phyloP scores from a whole-genome alignment of 2,113 vertebrate genomes.

The Ailuropoda melanoleuca region DNA sequence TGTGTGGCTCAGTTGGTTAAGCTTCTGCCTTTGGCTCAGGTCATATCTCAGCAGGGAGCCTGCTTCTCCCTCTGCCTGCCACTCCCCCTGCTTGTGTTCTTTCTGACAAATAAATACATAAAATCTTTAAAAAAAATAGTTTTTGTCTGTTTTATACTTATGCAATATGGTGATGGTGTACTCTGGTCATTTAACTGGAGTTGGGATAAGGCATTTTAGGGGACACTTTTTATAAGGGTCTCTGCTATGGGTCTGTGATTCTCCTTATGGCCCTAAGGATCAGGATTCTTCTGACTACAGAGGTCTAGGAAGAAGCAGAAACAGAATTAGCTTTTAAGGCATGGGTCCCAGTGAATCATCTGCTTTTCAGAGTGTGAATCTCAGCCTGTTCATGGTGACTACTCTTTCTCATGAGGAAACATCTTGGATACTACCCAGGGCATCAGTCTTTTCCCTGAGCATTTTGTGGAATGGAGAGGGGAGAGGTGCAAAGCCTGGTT shows the following conservation, averaged over 20 bases:
- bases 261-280: not conserved
- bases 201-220: not conserved
- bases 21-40: too few relatives aligned
- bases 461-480: not conserved
- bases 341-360: not conserved
- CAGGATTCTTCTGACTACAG: not conserved
- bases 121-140: not conserved
- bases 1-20: too few relatives aligned
- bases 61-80: too few relatives aligned
- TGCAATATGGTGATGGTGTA: not conserved
- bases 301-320: too few relatives aligned
- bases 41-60: too few relatives aligned
- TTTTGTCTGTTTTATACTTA: not conserved
- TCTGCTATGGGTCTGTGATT: not conserved
- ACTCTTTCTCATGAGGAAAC: not conserved
- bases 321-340: not conserved
- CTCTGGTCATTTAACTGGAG: not conserved
- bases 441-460: not conserved
- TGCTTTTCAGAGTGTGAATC: not conserved
- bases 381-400: not conserved
- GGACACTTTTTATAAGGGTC: not conserved
- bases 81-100: too few relatives aligned
- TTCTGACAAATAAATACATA: too few relatives aligned
- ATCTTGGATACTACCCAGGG: not conserved
- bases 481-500: not conserved